These are phyloP conservation scores for Leptonema lineaticorne DNA, from an alignment of 1,140 invertebrate species.

Conservation along the genomic window DNA sequence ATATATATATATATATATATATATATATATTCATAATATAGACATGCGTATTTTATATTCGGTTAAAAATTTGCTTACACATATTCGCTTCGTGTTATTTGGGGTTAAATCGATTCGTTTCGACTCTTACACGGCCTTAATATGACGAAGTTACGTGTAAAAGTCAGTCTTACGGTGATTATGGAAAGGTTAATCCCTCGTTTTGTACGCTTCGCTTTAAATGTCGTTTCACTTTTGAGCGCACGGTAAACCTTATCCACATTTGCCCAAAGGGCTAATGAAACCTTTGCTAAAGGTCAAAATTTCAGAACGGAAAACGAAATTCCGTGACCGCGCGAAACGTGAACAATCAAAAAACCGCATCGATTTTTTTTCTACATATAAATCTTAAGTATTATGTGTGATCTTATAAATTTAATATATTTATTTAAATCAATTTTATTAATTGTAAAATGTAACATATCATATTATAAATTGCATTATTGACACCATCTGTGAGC, in stretches of 20 bases:
- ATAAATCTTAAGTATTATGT: too few species aligned
- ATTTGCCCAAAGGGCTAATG: constrained; percentile 19
- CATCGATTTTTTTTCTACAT: too few species aligned
- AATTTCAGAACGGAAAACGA: too few species aligned
- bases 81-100: too few species aligned
- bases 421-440: too few species aligned
- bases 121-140: neutral
- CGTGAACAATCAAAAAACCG: constrained; percentile 7
- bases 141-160: neutral
- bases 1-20: neutral
- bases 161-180: constrained; percentile 20
- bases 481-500: constrained; percentile 32
- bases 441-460: too few species aligned
- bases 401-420: too few species aligned
- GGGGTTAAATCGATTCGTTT: neutral
- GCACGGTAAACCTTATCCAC: constrained; percentile 13
- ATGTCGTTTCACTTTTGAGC: constrained; percentile 26
- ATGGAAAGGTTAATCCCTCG: constrained; percentile 30
- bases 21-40: neutral
- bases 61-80: too few species aligned
- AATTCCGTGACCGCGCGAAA: too few species aligned
- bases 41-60: neutral
- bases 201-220: constrained; percentile 28
- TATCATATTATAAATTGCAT: constrained; percentile 8
- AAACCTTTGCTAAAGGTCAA: constrained; percentile 13